phyloP scores from a whole-genome alignment of 2,888 invertebrate species.

The Omphaloscelis lunosa region DNA sequence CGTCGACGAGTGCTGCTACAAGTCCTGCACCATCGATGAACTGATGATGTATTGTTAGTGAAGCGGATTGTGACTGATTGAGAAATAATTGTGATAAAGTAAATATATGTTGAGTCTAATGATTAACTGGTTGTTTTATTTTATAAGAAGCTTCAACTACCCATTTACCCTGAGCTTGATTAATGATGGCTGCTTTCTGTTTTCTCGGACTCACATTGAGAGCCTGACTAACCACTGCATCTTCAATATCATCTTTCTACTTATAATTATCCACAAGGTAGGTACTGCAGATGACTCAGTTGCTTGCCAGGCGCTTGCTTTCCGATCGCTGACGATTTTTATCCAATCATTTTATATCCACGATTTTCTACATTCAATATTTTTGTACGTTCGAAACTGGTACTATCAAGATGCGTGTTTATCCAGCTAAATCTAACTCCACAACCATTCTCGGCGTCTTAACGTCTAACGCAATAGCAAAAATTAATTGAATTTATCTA shows the following conservation, averaged over 20 bases:
- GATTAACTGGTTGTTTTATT: background rate
- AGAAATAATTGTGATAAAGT: conserved; percentile 17
- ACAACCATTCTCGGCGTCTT: conserved; percentile 28
- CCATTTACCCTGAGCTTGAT: background rate
- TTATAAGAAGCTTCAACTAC: background rate
- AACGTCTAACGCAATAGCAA: conserved; percentile 56
- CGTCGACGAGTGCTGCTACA: conserved; percentile 71
- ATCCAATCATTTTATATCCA: background rate
- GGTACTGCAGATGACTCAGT: too few species aligned
- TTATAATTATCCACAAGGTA: background rate
- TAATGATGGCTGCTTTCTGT: background rate
- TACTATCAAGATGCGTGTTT: conserved; percentile 16
- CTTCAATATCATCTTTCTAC: background rate
- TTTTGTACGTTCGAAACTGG: conserved; percentile 12
- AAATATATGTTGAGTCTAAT: conserved; percentile 25
- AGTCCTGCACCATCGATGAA: conserved; percentile 67
- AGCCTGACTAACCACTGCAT: background rate
- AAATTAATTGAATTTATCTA: conserved; percentile 58
- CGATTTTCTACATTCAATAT: conserved; percentile 2
- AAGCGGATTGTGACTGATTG: background rate
- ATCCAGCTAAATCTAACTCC: background rate
- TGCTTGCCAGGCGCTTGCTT: background rate
- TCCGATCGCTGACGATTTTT: background rate
- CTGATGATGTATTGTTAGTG: conserved; percentile 66
- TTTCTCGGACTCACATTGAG: background rate